phyloP scores from a whole-genome alignment of 2,113 vertebrate species.

The Baryphthengus martii region DNA sequence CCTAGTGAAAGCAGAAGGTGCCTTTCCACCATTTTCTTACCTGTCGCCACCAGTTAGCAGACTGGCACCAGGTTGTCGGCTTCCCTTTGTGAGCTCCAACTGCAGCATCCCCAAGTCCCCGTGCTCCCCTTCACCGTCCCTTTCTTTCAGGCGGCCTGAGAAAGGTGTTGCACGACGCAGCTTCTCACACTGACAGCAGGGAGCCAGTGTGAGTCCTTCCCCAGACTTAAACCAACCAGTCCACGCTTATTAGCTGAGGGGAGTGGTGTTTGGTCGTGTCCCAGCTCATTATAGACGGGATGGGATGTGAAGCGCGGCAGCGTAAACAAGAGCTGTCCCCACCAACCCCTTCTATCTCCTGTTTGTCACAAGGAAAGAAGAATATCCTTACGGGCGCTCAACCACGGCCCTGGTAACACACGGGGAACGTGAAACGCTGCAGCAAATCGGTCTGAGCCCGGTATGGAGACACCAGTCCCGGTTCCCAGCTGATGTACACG shows the following conservation, averaged over 20 bases:
- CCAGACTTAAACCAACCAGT: too few relatives aligned
- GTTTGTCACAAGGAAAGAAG: background rate
- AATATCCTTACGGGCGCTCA: too few relatives aligned
- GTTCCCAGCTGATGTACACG: accelerated
- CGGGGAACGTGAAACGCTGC: background rate
- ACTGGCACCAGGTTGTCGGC: too few relatives aligned
- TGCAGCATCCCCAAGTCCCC: too few relatives aligned
- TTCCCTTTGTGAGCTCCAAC: background rate
- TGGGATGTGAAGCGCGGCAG: background rate
- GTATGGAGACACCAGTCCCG: background rate
- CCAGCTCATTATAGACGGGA: accelerated
- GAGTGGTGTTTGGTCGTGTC: background rate
- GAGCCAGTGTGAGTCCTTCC: background rate
- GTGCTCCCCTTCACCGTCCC: too few relatives aligned
- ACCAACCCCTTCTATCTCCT: background rate
- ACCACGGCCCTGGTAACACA: background rate
- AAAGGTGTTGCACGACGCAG: too few relatives aligned
- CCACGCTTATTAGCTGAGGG: too few relatives aligned
- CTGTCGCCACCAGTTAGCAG: accelerated
- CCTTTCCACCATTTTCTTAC: too few relatives aligned
- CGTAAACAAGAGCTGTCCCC: background rate
- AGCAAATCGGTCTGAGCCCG: background rate
- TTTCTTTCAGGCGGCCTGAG: too few relatives aligned
- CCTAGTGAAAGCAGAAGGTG: background rate
- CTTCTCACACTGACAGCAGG: too few relatives aligned